phyloP scores from a whole-genome alignment of 2,113 vertebrate species.

The Scartelaos histophorus region DNA sequence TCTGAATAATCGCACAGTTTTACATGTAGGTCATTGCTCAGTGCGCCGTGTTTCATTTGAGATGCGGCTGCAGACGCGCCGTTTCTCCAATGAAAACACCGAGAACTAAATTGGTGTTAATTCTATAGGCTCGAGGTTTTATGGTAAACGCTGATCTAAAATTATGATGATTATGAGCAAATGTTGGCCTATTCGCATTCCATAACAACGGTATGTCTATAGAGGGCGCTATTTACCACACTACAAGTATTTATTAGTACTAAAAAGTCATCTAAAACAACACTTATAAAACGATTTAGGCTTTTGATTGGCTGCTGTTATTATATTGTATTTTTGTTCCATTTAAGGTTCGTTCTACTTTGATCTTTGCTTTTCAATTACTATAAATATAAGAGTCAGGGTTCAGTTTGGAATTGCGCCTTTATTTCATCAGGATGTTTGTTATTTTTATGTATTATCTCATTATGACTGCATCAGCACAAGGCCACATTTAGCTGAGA shows the following conservation, averaged over 20 bases:
- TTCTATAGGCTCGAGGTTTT: too few species aligned
- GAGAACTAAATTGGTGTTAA: not conserved
- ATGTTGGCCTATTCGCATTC: not conserved
- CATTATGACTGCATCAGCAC: not conserved
- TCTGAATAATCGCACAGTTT: not conserved
- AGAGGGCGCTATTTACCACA: slow-evolving; percentile 13
- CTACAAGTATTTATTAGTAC: not conserved
- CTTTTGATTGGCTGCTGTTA: too few species aligned
- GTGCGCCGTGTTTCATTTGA: not conserved
- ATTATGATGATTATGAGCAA: not conserved
- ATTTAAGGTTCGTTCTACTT: too few species aligned
- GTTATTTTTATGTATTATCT: not conserved
- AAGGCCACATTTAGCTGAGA: not conserved
- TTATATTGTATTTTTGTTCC: too few species aligned
- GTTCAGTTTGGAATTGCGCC: not conserved
- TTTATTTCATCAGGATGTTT: not conserved
- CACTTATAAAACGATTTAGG: too few species aligned
- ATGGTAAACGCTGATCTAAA: not conserved
- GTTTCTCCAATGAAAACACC: not conserved
- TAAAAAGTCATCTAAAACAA: not conserved
- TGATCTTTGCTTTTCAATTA: too few species aligned
- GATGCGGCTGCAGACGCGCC: not conserved
- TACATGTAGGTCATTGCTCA: not conserved
- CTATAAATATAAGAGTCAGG: too few species aligned
- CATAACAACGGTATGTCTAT: not conserved